Percentiles rank a stretch among this genome's conserved stretches.
Conservation (phyloP, 2,113 vertebrate genomes). For the Halichoerus grypus region DNA sequence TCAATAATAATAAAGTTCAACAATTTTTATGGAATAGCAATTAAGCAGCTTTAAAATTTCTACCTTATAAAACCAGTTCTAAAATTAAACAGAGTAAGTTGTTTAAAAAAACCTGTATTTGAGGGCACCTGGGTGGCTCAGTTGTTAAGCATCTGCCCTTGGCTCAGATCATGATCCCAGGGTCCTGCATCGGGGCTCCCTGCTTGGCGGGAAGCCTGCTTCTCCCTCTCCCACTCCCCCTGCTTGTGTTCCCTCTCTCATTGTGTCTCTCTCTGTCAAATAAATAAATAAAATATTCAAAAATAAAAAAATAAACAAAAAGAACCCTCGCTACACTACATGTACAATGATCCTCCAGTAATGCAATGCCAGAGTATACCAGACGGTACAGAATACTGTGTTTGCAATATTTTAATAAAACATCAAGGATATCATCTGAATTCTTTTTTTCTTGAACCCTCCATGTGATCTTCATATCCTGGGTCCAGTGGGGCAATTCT, state of each 20-base stretch:
- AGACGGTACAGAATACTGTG: background rate
- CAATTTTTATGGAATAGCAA: background rate
- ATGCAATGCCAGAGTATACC: background rate
- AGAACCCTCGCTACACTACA: background rate
- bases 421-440: background rate
- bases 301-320: too few species aligned
- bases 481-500: background rate
- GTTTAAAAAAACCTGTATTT: background rate
- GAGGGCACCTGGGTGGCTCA: too few species aligned
- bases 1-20: background rate
- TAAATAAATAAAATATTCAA: too few species aligned
- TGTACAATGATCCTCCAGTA: background rate
- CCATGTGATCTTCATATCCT: background rate
- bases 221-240: too few species aligned
- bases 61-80: background rate
- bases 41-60: constrained; percentile 10
- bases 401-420: background rate
- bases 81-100: background rate
- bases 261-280: too few species aligned
- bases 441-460: background rate
- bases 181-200: too few species aligned
- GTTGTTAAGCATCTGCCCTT: too few species aligned
- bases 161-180: too few species aligned
- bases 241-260: too few species aligned
- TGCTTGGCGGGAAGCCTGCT: too few species aligned